Evolutionary conservation across 2,888 invertebrate species (phyloP), one percentile per base, ranked within the genome.

Genomic region (Ypsolopha scabrella): DNA sequence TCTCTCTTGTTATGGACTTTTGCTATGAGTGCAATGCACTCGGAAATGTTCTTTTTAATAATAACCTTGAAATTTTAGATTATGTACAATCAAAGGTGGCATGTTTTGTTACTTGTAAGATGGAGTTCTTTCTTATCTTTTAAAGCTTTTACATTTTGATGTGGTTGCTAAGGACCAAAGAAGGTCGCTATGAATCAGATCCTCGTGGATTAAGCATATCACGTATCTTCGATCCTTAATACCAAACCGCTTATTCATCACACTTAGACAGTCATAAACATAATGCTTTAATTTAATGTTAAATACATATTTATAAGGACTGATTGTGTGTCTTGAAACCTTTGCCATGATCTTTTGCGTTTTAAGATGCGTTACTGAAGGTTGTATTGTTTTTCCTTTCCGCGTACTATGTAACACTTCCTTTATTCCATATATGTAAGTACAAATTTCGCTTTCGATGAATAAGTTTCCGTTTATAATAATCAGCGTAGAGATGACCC

Each of bases 1-100:
- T 58, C 62, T 58, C 63, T 14, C 8, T 13, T n/a, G n/a, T 13
- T 41, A 41, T 11, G 6, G 34, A n/a, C 46, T 46, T 34, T 46
- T 46, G 35, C 35, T 46, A 35, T 34, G 11, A 35, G 46, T 46
- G 11, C 46, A 46, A 35, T 46, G 46, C 46, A 11, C 46, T 34
- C 11, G 11, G 9, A 34, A n/a, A 33, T 11, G 34, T 24, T 24
- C 2, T 24, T 24, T 24, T 24, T 24, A 24, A 4, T 24, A 24
- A 4, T 24, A 24, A 24, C 24, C 24, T 24, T 24, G 24, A 24
- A 24, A 24, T 24, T 24, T 3, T 24, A 24, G 24, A 24, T 24
- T 24, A 3, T 4, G 24, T 24, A 24, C n/a, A n/a, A n/a, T 24
- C 24, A 3, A 4, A 24, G 24, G 24, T 24, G 24, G 2, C 24